Percentiles rank a stretch among this genome's conserved stretches.
phyloP scores from a whole-genome alignment of 2,888 invertebrate genomes.

The Xestia ashworthii region DNA sequence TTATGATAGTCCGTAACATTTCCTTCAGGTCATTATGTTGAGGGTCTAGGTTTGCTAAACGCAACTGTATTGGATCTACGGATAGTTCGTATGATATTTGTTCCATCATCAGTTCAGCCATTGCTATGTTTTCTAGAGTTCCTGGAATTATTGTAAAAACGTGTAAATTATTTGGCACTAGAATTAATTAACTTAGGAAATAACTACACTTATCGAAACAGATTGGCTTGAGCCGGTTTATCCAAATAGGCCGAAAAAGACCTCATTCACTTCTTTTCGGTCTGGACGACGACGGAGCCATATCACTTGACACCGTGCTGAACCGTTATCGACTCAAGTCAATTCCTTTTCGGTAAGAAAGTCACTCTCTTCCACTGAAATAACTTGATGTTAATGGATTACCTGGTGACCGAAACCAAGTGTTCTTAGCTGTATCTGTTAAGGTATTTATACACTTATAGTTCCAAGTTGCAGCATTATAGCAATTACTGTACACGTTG shows the following conservation, averaged over 20 bases:
- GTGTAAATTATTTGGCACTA: not conserved
- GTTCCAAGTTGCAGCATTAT: constrained; percentile 72
- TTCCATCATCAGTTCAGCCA: constrained; percentile 92
- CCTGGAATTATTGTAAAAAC: constrained; percentile 70
- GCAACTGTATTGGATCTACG: constrained; percentile 90
- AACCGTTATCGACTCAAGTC: not conserved
- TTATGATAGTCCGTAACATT: constrained; percentile 88
- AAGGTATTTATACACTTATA: constrained; percentile 71
- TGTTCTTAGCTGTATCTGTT: constrained; percentile 78
- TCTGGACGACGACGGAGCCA: not conserved
- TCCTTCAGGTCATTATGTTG: constrained; percentile 75
- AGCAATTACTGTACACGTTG: constrained; percentile 71
- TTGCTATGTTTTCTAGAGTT: constrained; percentile 88
- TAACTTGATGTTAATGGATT: not conserved
- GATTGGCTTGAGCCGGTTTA: not conserved
- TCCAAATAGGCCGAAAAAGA: not conserved
- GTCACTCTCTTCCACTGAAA: not conserved
- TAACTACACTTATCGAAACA: not conserved
- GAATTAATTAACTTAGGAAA: not conserved
- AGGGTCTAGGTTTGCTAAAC: constrained; percentile 86
- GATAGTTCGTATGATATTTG: constrained; percentile 89
- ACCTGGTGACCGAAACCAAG: constrained; percentile 79
- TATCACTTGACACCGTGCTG: not conserved
- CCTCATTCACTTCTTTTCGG: not conserved
- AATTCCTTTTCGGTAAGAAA: not conserved